Evolutionary conservation across 2,888 invertebrate species (phyloP), one percentile per base, ranked within the genome.

Genomic region (Teleiodes luculella): DNA sequence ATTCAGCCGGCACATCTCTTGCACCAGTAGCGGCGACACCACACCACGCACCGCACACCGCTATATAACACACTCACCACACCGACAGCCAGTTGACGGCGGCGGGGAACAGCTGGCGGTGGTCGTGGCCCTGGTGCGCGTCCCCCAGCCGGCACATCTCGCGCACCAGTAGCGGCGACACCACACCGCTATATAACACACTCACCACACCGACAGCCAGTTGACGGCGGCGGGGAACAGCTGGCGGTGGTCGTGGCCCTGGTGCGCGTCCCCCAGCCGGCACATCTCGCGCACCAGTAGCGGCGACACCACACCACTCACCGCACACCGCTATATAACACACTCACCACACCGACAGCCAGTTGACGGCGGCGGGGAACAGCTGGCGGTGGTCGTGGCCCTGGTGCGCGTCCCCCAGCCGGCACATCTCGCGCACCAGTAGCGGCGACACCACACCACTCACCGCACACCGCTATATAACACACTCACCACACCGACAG

Each of bases 321-420:
- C 24, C 24, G 24, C n/a, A 24, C 6, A 24, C 24, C 3, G 24
- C 24, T 6, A 24, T n/a, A n/a, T n/a, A n/a, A n/a, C n/a, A 8
- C 18, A 41, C n/a, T 54, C 10, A 51, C 52, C 56, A 53, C n/a
- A 43, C 50, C 16, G 52, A 45, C 0, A 98, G 91, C 97, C 97
- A 97, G 36, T 92, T 91, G 28, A 92, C 81, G 0, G 94, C 93
- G 0, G 97, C 95, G 31, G 95, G 93, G 78, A 98, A 96, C 14
- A 98, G 84, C 24, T 93, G 91, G 1, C 92, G 86, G 75, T 98
- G 97, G 0, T 97, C 96, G 45, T 91, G 88, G 28, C 96, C 96
- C 3, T 93, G 91, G 16, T 96, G 95, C 16, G 96, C 95, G 78
- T 97, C 96, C 0, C 97, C 97, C 61, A 98, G 72, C 0, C 86